These are phyloP conservation scores for Spea hammondii DNA, from an alignment of 2,797 vertebrate genomes.

Conservation along the genomic window DNA sequence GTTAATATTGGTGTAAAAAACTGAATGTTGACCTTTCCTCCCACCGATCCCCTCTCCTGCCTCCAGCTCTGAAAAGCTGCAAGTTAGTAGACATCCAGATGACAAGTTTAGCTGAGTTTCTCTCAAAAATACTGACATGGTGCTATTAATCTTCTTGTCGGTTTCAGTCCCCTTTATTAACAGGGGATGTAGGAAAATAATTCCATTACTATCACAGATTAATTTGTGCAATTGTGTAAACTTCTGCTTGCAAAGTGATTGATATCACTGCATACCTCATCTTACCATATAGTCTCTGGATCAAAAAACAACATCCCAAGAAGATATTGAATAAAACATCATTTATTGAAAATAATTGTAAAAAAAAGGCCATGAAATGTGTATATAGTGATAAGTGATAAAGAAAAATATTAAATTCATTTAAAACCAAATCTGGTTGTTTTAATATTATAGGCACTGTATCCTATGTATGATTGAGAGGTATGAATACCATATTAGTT, in stretches of 20 bases:
- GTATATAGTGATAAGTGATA: no score
- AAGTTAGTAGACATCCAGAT: constrained; percentile 34
- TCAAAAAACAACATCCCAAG: no score
- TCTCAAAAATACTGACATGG: constrained; percentile 34
- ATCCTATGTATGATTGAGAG: no score
- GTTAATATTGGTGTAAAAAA: constrained; percentile 35
- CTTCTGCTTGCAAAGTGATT: constrained; percentile 1
- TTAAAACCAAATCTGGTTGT: no score
- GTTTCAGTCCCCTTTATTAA: constrained; percentile 38
- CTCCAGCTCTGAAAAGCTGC: constrained; percentile 40
- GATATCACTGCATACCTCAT: constrained; percentile 2
- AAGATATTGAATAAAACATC: no score
- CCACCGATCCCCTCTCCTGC: constrained; percentile 33
- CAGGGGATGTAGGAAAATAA: constrained; percentile 30
- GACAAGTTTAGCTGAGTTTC: constrained; percentile 38
- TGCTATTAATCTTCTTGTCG: constrained; percentile 43
- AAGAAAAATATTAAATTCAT: no score
- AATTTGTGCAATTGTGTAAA: constrained; percentile 2
- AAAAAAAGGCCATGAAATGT: no score
- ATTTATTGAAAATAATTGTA: no score
- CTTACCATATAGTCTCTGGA: background rate
- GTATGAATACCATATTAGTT: no score
- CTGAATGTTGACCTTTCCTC: constrained; percentile 39
- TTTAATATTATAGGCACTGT: no score
- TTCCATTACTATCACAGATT: constrained; percentile 22